A percentile compares a stretch with the other conserved stretches of the same genome.
These are phyloP conservation scores for Strix occidentalis DNA, from an alignment of 2,797 vertebrate species.

Conservation along the genomic window DNA sequence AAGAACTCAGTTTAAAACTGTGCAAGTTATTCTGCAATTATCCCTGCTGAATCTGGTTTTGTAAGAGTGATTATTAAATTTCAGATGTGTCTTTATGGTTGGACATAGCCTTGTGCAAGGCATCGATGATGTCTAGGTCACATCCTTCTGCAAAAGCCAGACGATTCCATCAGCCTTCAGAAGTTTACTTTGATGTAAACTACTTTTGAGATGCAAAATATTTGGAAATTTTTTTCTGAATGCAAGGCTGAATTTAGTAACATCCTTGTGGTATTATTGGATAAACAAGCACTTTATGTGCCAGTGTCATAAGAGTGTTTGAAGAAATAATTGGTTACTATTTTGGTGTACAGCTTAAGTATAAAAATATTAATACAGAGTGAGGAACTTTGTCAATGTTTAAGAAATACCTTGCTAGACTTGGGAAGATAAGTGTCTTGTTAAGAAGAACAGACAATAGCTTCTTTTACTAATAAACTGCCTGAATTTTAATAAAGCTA, in stretches of 20 bases:
- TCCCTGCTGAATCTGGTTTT: not conserved
- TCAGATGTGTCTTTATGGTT: not conserved
- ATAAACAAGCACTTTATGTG: slow-evolving; percentile 14
- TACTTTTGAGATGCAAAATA: slow-evolving; percentile 11
- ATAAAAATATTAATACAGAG: not conserved
- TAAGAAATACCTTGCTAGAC: not conserved
- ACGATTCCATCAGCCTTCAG: not conserved
- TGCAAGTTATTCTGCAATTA: not conserved
- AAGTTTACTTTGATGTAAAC: not conserved
- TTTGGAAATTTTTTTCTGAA: slow-evolving; percentile 21
- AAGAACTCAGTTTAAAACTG: not conserved
- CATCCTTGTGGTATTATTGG: slow-evolving; percentile 15
- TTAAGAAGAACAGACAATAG: not conserved
- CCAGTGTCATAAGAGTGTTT: not conserved
- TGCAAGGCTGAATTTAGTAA: not conserved
- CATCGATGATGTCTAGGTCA: fast-evolving
- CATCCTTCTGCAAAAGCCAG: not conserved
- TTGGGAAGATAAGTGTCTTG: not conserved
- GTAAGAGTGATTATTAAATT: not conserved
- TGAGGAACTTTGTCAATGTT: not conserved
- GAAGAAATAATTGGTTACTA: slow-evolving; percentile 46
- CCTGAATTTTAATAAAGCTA: not conserved
- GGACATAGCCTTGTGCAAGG: not conserved
- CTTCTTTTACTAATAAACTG: not conserved
- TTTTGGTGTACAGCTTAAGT: not conserved